These are phyloP conservation scores for Chelonia mydas DNA, from an alignment of 2,797 vertebrate genomes.

Conservation along the genomic window DNA sequence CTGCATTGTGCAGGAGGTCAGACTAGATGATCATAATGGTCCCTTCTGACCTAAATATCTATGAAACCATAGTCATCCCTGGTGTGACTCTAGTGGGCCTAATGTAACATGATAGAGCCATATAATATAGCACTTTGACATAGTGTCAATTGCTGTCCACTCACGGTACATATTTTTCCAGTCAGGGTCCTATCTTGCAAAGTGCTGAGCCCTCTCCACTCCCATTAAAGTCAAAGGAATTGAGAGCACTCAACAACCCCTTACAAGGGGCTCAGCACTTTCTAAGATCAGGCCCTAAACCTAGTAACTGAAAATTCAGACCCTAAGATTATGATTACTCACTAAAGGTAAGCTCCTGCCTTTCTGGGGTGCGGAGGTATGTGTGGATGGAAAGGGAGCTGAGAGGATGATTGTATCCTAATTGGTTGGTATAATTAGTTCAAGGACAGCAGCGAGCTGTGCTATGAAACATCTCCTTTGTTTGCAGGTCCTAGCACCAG, in stretches of 20 bases:
- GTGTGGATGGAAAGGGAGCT: background rate
- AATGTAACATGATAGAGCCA: background rate
- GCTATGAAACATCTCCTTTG: background rate
- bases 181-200: background rate
- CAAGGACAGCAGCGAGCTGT: background rate
- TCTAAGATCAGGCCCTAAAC: background rate
- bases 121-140: background rate
- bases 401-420: background rate
- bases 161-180: background rate
- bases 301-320: background rate
- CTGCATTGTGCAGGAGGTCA: no score
- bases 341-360: background rate
- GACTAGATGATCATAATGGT: no score
- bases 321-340: background rate
- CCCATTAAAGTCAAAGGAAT: background rate
- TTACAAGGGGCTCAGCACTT: background rate
- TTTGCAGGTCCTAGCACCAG: background rate
- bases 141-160: background rate
- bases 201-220: no score
- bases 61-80: background rate
- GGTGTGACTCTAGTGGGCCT: background rate
- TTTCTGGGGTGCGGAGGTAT: background rate
- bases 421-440: background rate
- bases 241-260: background rate
- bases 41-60: no score